Evolutionary conservation across 2,888 invertebrate genomes (phyloP), one percentile per base, ranked within the genome.

Genomic region (Spodoptera littoralis): DNA sequence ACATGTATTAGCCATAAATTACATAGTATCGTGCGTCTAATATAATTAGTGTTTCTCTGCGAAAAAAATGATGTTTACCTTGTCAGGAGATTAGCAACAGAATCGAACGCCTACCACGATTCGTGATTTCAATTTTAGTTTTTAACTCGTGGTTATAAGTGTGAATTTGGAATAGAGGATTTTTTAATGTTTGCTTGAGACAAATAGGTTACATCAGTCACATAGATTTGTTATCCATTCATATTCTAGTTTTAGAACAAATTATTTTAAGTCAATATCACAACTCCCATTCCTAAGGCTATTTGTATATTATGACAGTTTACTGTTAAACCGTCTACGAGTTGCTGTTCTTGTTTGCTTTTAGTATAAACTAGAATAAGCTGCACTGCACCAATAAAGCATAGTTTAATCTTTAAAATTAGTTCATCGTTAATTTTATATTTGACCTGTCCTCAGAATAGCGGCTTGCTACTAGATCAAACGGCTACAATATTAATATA

Each of bases 41-140:
- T 66, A 52, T 49, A 74, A 69, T 80, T 74, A 69, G 66, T 49
- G 63, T 36, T 61, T 12, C 24, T 18, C n/a, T 4, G 47, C 42
- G 41, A 67, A 61, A 71, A 36, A 65, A 69, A 57, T 44, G 0
- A 53, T 59, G 64, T 75, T 78, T 78, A 61, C 75, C 75, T 72
- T 66, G 69, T 62, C 65, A 72, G 50, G 52, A 72, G 67, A 67
- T 80, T 77, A 78, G 60, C 47, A 70, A 68, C 30, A 61, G 45
- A 72, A 61, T 68, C 54, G 57, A 67, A 69, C 48, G 62, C 65
- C 47, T 76, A 49, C 48, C 13, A 36, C 27, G 9, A 27, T 50
- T 59, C 58, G 6, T 61, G 2, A 60, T 11, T 52, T 47, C n/a
- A 42, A 60, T 47, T 57, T 18, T 57, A 5, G 11, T 9, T 45